Percentiles rank a stretch among this genome's conserved stretches.
Conservation (phyloP, 1,140 invertebrate species). For the Antheraea pernyi region DNA sequence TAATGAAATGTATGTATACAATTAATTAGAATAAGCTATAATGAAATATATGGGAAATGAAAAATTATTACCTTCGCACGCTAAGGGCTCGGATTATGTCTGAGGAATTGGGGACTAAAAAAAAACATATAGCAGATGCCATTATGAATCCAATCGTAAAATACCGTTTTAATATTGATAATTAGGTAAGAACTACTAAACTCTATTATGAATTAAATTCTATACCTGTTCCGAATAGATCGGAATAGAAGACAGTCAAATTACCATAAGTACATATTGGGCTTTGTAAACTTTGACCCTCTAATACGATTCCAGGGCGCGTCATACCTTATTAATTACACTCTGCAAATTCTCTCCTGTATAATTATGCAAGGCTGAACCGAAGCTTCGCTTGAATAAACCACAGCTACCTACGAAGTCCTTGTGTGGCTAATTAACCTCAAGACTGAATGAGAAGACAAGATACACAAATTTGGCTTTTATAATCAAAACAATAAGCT, state of each 20-base stretch:
- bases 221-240: neutral
- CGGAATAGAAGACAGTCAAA: neutral
- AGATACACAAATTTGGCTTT: neutral
- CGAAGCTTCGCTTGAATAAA: conserved; percentile 6
- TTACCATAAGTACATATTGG: neutral
- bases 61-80: no score
- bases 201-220: neutral
- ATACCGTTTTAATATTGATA: no score
- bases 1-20: no score
- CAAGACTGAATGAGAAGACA: neutral
- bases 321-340: conserved; percentile 12
- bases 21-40: no score
- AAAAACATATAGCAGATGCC: no score
- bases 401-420: neutral
- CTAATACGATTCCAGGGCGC: neutral
- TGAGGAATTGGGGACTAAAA: no score
- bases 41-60: no score
- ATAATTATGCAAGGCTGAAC: conserved; percentile 5
- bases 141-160: no score
- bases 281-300: neutral
- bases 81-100: no score
- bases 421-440: neutral
- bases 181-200: no score
- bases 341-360: conserved; percentile 5
- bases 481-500: neutral